Evolutionary conservation across 2,797 vertebrate genomes (phyloP).

Genomic region (Myotis pilosus): DNA sequence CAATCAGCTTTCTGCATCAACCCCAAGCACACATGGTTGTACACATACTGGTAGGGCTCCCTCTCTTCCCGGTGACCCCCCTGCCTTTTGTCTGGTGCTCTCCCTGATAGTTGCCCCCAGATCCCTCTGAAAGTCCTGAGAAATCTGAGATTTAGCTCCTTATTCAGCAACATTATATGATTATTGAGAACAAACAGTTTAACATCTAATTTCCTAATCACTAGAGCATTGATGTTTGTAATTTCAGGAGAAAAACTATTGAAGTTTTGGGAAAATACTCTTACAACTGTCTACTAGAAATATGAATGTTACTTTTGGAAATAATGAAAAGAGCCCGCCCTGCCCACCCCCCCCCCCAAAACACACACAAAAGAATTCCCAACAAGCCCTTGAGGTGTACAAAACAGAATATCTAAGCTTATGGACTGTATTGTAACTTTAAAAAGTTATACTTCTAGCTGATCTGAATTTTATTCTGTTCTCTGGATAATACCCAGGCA

Average conservation of each 20-base stretch:
- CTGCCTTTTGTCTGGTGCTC: accelerated
- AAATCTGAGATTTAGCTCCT: neutral
- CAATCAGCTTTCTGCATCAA: neutral
- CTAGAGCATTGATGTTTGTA: neutral
- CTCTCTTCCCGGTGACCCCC: neutral
- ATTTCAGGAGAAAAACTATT: neutral
- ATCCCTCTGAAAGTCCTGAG: accelerated
- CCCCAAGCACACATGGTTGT: neutral
- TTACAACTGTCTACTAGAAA: neutral
- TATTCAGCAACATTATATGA: neutral
- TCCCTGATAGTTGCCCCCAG: too few relatives aligned
- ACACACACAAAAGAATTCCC: neutral
- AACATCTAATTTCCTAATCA: neutral
- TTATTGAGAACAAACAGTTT: neutral
- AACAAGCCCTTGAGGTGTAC: neutral
- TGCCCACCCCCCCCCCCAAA: neutral
- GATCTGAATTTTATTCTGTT: neutral
- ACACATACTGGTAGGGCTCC: accelerated
- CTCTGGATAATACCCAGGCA: constrained; percentile 47
- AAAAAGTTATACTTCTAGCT: constrained; percentile 25
- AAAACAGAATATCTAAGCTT: constrained; percentile 54
- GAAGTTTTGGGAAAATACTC: neutral
- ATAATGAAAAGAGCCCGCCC: neutral
- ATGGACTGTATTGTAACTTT: constrained; percentile 33
- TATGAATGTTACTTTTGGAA: neutral